A percentile compares a stretch with the other conserved stretches of the same genome.
Evolutionary conservation across 2,888 invertebrate genomes (phyloP).

Genomic region (Drosophila birchii): DNA sequence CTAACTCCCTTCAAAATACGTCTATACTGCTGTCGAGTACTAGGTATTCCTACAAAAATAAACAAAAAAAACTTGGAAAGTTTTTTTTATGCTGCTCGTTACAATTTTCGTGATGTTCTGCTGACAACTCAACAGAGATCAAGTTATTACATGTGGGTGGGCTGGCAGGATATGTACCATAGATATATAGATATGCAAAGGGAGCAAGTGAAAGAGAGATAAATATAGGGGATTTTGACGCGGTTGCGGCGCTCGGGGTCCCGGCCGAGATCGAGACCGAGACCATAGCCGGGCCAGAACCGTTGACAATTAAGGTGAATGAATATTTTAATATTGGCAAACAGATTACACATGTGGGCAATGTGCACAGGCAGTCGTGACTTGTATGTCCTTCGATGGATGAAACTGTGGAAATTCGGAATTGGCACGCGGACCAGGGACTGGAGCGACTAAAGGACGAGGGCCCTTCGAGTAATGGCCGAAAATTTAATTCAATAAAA

Average conservation of each 20-base stretch:
- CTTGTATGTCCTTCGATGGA: constrained; percentile 38
- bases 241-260: constrained; percentile 54
- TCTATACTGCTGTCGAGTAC: background rate
- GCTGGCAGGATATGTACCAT: background rate
- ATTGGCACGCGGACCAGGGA: constrained; percentile 5
- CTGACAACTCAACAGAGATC: constrained; percentile 80
- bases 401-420: constrained; percentile 17
- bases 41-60: constrained; percentile 18
- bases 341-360: constrained; percentile 79
- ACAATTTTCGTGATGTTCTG: constrained; percentile 79
- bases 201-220: constrained; percentile 20
- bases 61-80: constrained; percentile 17
- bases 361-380: constrained; percentile 52
- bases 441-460: constrained; percentile 8
- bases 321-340: constrained; percentile 80
- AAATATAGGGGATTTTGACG: constrained; percentile 62
- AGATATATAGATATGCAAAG: constrained; percentile 21
- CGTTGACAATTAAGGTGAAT: constrained; percentile 80
- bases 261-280: constrained; percentile 36
- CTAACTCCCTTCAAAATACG: background rate
- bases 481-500: constrained; percentile 79
- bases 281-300: constrained; percentile 38
- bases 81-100: constrained; percentile 69
- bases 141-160: constrained; percentile 68
- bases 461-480: constrained; percentile 67